A percentile compares a stretch with the other conserved stretches of the same genome.
phyloP scores from a whole-genome alignment of 2,113 vertebrate species.

The Oceanodroma tethys region DNA sequence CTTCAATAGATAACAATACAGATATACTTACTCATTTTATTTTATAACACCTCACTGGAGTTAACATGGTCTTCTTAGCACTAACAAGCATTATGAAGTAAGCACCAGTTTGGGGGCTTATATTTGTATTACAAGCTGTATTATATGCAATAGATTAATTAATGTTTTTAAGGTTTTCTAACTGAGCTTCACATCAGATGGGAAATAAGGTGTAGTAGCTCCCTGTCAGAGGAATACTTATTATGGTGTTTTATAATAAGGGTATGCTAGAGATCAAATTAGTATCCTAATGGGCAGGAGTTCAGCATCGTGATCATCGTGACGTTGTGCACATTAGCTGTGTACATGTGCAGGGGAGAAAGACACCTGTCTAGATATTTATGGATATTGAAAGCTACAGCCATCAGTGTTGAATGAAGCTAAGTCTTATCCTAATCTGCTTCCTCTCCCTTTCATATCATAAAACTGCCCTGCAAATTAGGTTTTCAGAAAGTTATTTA shows the following conservation, averaged over 20 bases:
- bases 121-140: background rate
- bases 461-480: conserved; percentile 28
- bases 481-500: conserved; percentile 44
- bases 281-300: conserved; percentile 37
- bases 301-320: background rate
- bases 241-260: background rate
- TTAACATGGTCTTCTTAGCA: background rate
- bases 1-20: background rate
- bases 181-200: background rate
- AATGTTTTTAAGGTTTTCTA: background rate
- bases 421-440: background rate
- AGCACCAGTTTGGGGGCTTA: background rate
- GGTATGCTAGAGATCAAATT: conserved; percentile 17
- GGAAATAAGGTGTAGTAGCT: background rate
- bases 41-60: background rate
- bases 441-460: conserved; percentile 1
- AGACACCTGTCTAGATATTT: conserved; percentile 12
- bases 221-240: background rate
- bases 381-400: conserved; percentile 18
- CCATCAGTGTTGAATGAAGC: background rate
- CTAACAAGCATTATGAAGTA: background rate
- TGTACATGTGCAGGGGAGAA: background rate
- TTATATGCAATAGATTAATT: background rate
- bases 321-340: conserved; percentile 14
- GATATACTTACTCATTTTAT: background rate